Percentiles rank a stretch among this genome's conserved stretches.
Conservation (phyloP, 2,888 invertebrate species). For the Pemphredon lugubris region DNA sequence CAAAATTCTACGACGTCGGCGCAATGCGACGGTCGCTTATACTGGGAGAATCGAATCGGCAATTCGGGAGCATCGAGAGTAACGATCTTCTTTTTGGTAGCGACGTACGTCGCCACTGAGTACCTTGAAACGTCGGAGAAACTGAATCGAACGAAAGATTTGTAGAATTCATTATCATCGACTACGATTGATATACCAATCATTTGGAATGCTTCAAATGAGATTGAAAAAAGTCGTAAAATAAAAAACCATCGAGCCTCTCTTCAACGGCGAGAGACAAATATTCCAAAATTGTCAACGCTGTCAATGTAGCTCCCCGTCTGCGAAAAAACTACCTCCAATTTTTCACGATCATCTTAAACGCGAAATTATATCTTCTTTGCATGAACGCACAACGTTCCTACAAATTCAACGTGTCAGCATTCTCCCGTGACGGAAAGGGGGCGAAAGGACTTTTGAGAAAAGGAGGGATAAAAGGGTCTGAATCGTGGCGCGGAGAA, state of each 20-base stretch:
- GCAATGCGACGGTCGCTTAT: slow-evolving; percentile 33
- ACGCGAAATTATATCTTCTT: slow-evolving; percentile 42
- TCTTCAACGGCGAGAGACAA: too few relatives aligned
- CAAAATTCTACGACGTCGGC: slow-evolving; percentile 37
- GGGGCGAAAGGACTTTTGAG: slow-evolving; percentile 27
- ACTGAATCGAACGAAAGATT: slow-evolving; percentile 2
- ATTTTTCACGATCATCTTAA: slow-evolving; percentile 22
- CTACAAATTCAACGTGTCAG: slow-evolving; percentile 49
- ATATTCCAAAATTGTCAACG: too few relatives aligned
- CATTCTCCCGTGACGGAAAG: slow-evolving; percentile 30
- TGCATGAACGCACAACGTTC: slow-evolving; percentile 44
- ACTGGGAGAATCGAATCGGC: slow-evolving; percentile 9
- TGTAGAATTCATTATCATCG: background rate
- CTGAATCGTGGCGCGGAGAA: slow-evolving; percentile 34
- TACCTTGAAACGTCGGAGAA: background rate
- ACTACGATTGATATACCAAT: too few relatives aligned
- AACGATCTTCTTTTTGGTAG: slow-evolving; percentile 22
- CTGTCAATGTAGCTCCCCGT: too few relatives aligned
- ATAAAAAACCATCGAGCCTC: too few relatives aligned
- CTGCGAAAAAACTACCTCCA: too few relatives aligned
- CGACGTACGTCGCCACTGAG: slow-evolving; percentile 5
- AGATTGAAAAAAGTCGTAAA: too few relatives aligned
- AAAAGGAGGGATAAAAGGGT: slow-evolving; percentile 33
- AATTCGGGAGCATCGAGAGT: slow-evolving; percentile 29
- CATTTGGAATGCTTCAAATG: too few relatives aligned